These are phyloP conservation scores for Sitodiplosis mosellana DNA, from an alignment of 1,140 invertebrate species.

Conservation along the genomic window DNA sequence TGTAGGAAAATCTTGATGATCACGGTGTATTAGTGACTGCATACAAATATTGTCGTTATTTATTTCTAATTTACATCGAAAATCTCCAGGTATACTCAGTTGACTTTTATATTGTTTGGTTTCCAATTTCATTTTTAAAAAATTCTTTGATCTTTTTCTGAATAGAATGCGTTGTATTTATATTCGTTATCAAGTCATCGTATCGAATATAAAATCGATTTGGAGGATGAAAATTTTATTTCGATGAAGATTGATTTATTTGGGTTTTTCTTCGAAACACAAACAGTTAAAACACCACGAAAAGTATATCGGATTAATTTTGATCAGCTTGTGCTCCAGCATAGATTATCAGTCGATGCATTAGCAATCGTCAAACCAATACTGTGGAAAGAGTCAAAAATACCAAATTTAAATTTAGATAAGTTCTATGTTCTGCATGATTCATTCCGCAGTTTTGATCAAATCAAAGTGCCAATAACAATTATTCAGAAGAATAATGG, in stretches of 20 bases:
- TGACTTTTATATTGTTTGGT: too few species aligned
- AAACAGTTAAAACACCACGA: background rate
- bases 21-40: background rate
- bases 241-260: background rate
- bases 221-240: background rate
- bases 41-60: background rate
- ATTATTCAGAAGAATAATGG: background rate
- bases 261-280: background rate
- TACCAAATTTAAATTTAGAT: background rate
- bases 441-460: background rate
- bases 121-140: background rate
- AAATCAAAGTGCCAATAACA: background rate
- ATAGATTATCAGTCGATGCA: background rate
- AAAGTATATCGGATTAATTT: background rate
- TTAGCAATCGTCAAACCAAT: background rate
- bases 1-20: background rate
- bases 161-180: background rate
- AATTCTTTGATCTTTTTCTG: too few species aligned
- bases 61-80: background rate
- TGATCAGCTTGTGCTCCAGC: background rate
- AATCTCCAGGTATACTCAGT: background rate
- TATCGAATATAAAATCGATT: background rate
- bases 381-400: background rate
- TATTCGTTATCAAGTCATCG: background rate
- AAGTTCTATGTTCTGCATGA: background rate